These are phyloP conservation scores for Caenorhabditis sulstoni DNA, from an alignment of 2,888 invertebrate genomes.

Conservation along the genomic window DNA sequence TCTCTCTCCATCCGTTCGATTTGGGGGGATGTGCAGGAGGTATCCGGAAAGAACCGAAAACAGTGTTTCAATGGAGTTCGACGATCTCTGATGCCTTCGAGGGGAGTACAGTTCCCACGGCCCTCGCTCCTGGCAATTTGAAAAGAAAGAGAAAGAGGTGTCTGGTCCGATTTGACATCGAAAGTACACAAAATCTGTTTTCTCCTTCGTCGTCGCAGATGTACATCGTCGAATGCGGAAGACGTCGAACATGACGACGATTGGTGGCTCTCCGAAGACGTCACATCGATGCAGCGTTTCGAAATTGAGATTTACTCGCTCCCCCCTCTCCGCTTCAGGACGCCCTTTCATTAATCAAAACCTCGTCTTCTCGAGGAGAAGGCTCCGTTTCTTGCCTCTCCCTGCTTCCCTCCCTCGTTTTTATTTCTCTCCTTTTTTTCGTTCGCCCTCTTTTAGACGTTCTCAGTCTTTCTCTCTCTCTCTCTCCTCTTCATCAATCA, in stretches of 20 bases:
- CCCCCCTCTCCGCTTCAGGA: neutral
- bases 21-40: too few species aligned
- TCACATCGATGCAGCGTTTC: neutral
- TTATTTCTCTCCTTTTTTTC: neutral
- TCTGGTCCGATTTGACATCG: too few species aligned
- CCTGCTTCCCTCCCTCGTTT: neutral
- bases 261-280: neutral
- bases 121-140: too few species aligned
- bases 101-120: neutral
- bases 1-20: too few species aligned
- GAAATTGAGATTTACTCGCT: conserved; percentile 7
- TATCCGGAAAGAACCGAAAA: too few species aligned
- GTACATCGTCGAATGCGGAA: neutral
- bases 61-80: too few species aligned
- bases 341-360: conserved; percentile 11
- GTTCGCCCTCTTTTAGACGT: neutral
- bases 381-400: neutral
- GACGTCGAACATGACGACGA: neutral
- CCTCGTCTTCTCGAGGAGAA: neutral
- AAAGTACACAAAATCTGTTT: too few species aligned
- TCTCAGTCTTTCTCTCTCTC: too few species aligned
- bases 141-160: too few species aligned
- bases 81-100: too few species aligned
- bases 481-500: conserved; percentile 7
- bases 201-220: too few species aligned